Evolutionary conservation across 2,113 vertebrate genomes (phyloP).

Genomic region (Chaenocephalus aceratus): DNA sequence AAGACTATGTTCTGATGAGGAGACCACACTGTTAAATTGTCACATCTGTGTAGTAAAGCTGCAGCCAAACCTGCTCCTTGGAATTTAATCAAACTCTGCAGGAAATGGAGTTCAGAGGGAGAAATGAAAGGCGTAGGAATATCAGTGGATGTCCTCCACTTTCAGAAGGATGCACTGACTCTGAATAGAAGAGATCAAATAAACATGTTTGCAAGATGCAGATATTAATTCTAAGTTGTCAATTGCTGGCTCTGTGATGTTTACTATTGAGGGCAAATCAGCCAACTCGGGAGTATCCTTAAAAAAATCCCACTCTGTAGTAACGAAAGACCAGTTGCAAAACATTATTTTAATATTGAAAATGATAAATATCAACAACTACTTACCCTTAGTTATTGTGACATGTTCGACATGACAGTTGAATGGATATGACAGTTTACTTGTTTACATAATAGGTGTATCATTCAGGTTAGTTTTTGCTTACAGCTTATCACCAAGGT

Average conservation of each 20-base stretch:
- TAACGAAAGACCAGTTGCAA: neutral
- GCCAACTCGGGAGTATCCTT: neutral
- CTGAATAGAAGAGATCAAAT: slow-evolving; percentile 2
- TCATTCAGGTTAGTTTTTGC: neutral
- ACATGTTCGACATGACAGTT: neutral
- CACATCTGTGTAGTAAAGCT: slow-evolving; percentile 70
- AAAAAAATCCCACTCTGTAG: neutral
- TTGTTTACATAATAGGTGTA: neutral
- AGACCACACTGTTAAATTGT: slow-evolving; percentile 67
- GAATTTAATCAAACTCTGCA: slow-evolving; percentile 9
- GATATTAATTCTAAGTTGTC: neutral
- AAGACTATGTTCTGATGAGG: slow-evolving; percentile 60
- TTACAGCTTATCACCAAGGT: neutral
- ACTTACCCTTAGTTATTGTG: neutral
- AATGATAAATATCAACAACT: neutral
- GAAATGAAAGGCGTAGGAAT: slow-evolving; percentile 20
- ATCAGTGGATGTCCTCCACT: slow-evolving; percentile 32
- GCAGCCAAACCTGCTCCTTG: slow-evolving; percentile 57
- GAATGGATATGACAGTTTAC: neutral
- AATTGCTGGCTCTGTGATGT: slow-evolving; percentile 2
- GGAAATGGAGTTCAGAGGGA: slow-evolving; percentile 36
- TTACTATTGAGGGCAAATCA: neutral
- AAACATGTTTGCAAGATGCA: slow-evolving; percentile 21
- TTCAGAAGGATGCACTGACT: slow-evolving; percentile 32
- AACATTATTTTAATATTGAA: neutral